Percentiles rank a stretch among this genome's conserved stretches.
Evolutionary conservation across 1,140 invertebrate genomes (phyloP).

Genomic region (Vanessa atalanta): DNA sequence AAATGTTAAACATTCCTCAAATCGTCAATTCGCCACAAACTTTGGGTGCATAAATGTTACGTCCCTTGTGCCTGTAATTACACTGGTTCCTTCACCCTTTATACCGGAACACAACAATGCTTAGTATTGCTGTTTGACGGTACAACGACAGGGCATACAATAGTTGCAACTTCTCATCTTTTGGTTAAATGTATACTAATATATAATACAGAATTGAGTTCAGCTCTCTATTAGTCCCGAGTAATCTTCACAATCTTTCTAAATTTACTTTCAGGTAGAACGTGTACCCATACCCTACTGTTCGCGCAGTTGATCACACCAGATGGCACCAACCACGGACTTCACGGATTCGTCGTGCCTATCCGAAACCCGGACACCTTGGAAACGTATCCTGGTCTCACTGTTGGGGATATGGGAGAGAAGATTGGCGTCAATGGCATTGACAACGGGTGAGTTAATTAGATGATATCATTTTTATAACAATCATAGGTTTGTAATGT

Average conservation of each 20-base stretch:
- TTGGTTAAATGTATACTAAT: too few relatives aligned
- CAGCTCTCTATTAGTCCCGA: too few relatives aligned
- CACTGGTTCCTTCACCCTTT: too few relatives aligned
- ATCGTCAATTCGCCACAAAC: too few relatives aligned
- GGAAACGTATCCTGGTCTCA: constrained; percentile 86
- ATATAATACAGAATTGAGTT: too few relatives aligned
- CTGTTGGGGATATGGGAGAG: constrained; percentile 91
- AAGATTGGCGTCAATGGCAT: constrained; percentile 92
- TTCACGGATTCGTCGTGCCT: constrained; percentile 91
- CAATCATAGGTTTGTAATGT: not conserved
- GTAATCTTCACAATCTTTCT: not conserved
- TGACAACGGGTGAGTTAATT: constrained; percentile 87
- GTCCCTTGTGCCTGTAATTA: too few relatives aligned
- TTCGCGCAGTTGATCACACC: constrained; percentile 92
- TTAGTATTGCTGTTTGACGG: too few relatives aligned
- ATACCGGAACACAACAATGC: too few relatives aligned
- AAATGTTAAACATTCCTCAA: too few relatives aligned
- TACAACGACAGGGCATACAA: too few relatives aligned
- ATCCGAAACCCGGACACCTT: constrained; percentile 88
- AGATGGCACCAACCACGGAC: constrained; percentile 90
- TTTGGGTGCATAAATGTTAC: too few relatives aligned
- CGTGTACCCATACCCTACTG: constrained; percentile 91
- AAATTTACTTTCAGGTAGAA: constrained; percentile 84
- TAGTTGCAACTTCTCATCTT: too few relatives aligned
- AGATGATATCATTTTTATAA: not conserved